Evolutionary conservation across 2,797 vertebrate genomes (phyloP), one percentile per base, ranked within the genome.

Genomic region (Leptodactylus fallax): DNA sequence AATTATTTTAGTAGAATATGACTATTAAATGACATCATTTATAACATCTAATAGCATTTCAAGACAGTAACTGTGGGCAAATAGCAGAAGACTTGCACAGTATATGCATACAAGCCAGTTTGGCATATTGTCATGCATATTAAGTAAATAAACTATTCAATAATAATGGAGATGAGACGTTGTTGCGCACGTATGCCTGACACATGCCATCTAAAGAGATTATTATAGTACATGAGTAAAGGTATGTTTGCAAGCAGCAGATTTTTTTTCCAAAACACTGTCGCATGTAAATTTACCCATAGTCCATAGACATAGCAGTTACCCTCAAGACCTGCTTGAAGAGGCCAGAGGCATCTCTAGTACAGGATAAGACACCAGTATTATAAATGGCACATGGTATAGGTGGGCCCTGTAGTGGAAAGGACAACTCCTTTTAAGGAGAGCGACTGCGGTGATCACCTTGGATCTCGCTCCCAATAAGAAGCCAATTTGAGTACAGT

Each of bases 1-100:
- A 60, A 80, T 80, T 79, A 79, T 80, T 58, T 36, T 23, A n/a
- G 74, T 51, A 77, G 74, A 77, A 77, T 77, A 77, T 53, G 74
- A 77, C 74, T 77, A 23, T 23, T 77, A 77, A 77, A 77, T 77
- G 47, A 51, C 74, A 23, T 77, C 74, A 12, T 77, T 77, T 77
- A 53, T 77, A 23, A 53, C n/a, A 14, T 77, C 3, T 77, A 77
- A 77, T 77, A 23, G 49, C 49, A 53, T 77, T 77, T 51, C 19
- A 6, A 77, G 74, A 77, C 74, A 77, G 11, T 77, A 53, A 77
- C 74, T 77, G 49, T 77, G 74, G 74, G 74, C 74, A 53, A 77
- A 53, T 77, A 53, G 74, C 74, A 53, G 49, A 77, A 10, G 10
- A 53, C 74, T 53, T 53, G 49, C 21, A 14, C 72, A 14, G 21